Conservation (phyloP, 37 sponge, comb jelly and placozoan species). For the Bolinopsis microptera region DNA sequence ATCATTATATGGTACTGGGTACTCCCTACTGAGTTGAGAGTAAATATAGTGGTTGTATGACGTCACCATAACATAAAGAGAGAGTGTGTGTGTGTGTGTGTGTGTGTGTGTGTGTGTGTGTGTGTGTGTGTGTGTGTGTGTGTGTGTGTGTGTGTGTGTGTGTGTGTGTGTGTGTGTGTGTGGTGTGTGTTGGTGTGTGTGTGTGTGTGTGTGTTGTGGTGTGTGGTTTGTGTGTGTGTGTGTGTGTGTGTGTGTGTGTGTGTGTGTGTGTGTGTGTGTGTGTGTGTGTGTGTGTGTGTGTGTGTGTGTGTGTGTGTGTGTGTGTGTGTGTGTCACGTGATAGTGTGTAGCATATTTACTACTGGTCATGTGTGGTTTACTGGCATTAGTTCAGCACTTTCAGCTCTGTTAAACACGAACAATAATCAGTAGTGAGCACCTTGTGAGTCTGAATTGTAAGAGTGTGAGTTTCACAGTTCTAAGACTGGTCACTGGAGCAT, state of each 20-base stretch:
- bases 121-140: neutral
- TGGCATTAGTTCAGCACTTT: no score
- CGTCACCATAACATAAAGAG: no score
- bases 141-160: neutral
- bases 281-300: neutral
- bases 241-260: neutral
- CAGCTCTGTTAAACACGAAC: no score
- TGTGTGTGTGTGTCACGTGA: neutral
- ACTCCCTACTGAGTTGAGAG: no score
- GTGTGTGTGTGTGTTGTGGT: neutral
- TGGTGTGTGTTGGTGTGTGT: neutral
- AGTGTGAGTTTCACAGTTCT: neutral
- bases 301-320: slow-evolving; percentile 8
- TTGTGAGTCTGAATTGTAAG: neutral
- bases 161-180: neutral
- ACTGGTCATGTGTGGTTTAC: no score
- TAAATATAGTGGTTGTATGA: no score
- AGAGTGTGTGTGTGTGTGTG: neutral
- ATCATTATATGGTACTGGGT: no score
- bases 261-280: neutral
- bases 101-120: neutral
- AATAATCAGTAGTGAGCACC: neutral
- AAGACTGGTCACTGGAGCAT: no score
- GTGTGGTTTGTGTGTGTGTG: neutral
- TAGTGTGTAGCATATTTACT: neutral